Evolutionary conservation across 2,797 vertebrate genomes (phyloP), one percentile per base, ranked within the genome.

Genomic region (Sebastes jordani): DNA sequence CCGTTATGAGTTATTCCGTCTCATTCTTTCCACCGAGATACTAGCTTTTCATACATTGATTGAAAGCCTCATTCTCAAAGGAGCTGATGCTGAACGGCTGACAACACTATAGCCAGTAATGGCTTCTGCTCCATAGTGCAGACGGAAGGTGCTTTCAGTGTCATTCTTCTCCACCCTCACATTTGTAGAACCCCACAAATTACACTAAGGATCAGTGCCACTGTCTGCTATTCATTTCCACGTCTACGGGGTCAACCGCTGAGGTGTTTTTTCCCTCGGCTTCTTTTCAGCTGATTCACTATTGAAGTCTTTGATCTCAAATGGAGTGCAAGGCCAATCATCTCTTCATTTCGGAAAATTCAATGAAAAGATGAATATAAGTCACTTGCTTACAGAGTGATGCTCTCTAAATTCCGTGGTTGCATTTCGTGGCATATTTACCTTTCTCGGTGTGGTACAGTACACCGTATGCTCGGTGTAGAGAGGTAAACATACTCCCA

Each of bases 11-110:
- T 89, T 82, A 85, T 87, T 84, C 82, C 54, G 67, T 62, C 82
- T 86, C 74, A 80, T 86, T 91, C 86, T 88, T 74, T 81, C 81
- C 80, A 25, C 68, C 56, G 81, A 86, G 87, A 91, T 86, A 70
- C 88, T 64, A 80, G 78, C 88, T 90, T 91, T 93, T 93, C 85
- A 82, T 84, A 88, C 91, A 89, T 90, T 94, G 91, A 94, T 94
- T 94, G 92, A 93, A 94, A 89, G 85, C 87, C 89, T 90, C 83
- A 78, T 84, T 92, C 89, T 92, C 86, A 78, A 85, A 92, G 87
- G 86, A 85, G 78, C 84, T 56, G 83, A 88, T 82, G 87, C 69
- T 72, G 75, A 88, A 86, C 52, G 77, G 77, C 78, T 83, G 86
- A 88, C 88, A 89, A 80, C 80, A 80, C 81, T 82, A 70, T 60